Evolutionary conservation across 2,797 vertebrate genomes (phyloP), one percentile per base, ranked within the genome.

Genomic region (Tapirus indicus): DNA sequence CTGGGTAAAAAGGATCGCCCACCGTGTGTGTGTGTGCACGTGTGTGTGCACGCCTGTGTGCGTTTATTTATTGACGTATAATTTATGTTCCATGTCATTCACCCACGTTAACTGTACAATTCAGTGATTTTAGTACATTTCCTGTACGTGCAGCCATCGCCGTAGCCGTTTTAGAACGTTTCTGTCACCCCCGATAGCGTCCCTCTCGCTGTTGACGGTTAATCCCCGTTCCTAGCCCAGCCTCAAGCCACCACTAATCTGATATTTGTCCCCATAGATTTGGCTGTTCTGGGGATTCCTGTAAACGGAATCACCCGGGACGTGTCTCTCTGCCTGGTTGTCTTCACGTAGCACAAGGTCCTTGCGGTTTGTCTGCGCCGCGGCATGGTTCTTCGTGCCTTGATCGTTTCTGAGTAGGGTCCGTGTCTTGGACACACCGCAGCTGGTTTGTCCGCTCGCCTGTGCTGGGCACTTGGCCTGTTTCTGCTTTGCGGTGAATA

Each of bases 31-130:
- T 35, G 1, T 6, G 0, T 71, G 2, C 2, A 2, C 10, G 21
- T 7, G 10, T 7, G 5, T 44, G 1, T 2, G 6, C 13, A 4
- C 32, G 6, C n/a, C 0, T 9, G 0, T 60, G 2, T 3, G 4
- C 13, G 13, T 20, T 6, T 5, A 7, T 21, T n/a, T 83, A 1
- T 23, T 23, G 74, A 68, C n/a, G 29, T 11, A 5, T 14, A 29
- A 12, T 35, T 75, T 25, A 21, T 0, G 7, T 8, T 7, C 4
- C 23, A 0, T 32, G 32, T 35, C 56, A 8, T 60, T 23, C 58
- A 32, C 35, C 41, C 32, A 3, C 38, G 23, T 17, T 7, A 54
- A 54, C 17, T 21, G 17, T 9, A 41, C 7, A 20, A 0, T 47
- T 74, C 16, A 5, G 12, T 25, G 47, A 56, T 6, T 52, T 23